A percentile compares a stretch with the other conserved stretches of the same genome.
Evolutionary conservation across 1,140 invertebrate genomes (phyloP).

Genomic region (Drosophila varians): DNA sequence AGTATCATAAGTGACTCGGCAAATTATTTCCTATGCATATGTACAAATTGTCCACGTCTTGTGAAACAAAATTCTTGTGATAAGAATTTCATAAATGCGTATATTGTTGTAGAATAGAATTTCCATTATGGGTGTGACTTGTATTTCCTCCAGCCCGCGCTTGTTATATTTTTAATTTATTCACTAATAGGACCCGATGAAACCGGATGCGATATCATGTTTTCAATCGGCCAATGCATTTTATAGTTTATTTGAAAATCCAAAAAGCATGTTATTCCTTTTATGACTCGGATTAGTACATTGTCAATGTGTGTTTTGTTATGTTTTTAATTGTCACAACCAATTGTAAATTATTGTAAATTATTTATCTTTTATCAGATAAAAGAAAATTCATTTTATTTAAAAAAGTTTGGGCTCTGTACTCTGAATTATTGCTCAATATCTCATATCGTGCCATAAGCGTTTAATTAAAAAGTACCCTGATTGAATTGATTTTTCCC

Average conservation of each 20-base stretch:
- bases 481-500: constrained; percentile 11
- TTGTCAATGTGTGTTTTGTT: background rate
- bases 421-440: constrained; percentile 24
- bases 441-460: constrained; percentile 48
- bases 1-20: constrained; percentile 52
- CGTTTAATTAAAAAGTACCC: constrained; percentile 26
- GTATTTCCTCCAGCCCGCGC: constrained; percentile 10
- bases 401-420: background rate
- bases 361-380: background rate
- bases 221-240: background rate
- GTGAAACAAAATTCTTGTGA: constrained; percentile 77
- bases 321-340: constrained; percentile 9
- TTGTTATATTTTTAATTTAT: constrained; percentile 32
- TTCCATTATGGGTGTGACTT: constrained; percentile 13
- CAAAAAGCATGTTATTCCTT: background rate
- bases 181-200: constrained; percentile 4
- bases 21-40: constrained; percentile 60
- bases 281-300: no score
- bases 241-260: background rate
- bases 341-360: background rate
- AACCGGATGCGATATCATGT: background rate
- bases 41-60: constrained; percentile 65
- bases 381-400: background rate
- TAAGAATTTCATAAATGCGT: constrained; percentile 57
- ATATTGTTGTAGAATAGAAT: constrained; percentile 62